Evolutionary conservation across 1,140 invertebrate species (phyloP).

Genomic region (Aplysia californica): DNA sequence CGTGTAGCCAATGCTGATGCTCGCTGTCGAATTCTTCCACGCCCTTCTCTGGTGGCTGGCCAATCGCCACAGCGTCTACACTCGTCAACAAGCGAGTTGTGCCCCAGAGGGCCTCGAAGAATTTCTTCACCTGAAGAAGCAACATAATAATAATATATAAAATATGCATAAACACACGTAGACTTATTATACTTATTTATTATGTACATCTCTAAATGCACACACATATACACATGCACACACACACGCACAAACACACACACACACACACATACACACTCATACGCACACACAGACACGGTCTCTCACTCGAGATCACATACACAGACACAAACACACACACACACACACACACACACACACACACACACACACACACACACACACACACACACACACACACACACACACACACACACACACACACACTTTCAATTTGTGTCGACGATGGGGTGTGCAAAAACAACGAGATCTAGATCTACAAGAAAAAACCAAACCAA

Average conservation of each 20-base stretch:
- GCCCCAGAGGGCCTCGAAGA: slow-evolving; percentile 43
- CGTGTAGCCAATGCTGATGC: slow-evolving; percentile 42
- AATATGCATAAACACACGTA: neutral
- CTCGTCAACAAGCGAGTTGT: slow-evolving; percentile 43
- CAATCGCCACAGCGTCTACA: slow-evolving; percentile 47
- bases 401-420: neutral
- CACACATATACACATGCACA: too few relatives aligned
- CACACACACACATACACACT: neutral
- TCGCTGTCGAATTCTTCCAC: slow-evolving; percentile 31
- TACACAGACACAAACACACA: neutral
- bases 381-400: neutral
- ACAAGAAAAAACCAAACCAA: neutral
- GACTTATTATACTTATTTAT: too few relatives aligned
- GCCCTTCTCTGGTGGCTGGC: slow-evolving; percentile 45
- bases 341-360: too few relatives aligned
- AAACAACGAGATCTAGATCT: neutral
- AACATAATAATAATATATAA: neutral
- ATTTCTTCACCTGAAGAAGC: slow-evolving; percentile 19
- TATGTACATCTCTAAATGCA: too few relatives aligned
- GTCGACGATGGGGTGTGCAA: too few relatives aligned
- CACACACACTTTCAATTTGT: neutral
- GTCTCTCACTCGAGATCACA: too few relatives aligned
- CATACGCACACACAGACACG: neutral
- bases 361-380: too few relatives aligned
- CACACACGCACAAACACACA: too few relatives aligned